Evolutionary conservation across 2,888 invertebrate genomes (phyloP).

Genomic region (Pedicia rivosa): DNA sequence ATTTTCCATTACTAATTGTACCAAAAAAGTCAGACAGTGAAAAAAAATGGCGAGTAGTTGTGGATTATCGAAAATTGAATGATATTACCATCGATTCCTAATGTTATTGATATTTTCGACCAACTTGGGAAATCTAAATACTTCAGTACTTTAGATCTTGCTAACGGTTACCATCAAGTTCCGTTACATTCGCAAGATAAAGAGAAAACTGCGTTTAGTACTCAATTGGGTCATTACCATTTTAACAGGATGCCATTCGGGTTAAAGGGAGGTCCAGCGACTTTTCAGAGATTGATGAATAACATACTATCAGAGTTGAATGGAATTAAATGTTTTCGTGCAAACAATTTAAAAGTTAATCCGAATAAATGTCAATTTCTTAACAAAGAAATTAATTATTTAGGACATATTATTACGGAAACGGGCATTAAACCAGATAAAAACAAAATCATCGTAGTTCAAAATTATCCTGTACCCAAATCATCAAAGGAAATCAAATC

Average conservation of each 20-base stretch:
- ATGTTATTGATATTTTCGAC: constrained; percentile 10
- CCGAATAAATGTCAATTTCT: constrained; percentile 16
- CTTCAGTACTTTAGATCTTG: constrained; percentile 11
- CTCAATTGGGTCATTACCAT: constrained; percentile 12
- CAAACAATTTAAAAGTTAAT: constrained; percentile 13
- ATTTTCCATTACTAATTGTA: constrained; percentile 10
- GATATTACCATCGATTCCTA: background rate
- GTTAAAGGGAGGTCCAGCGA: constrained; percentile 16
- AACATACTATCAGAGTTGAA: constrained; percentile 14
- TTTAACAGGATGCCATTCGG: constrained; percentile 15
- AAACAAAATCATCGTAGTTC: constrained; percentile 11
- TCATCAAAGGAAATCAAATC: constrained; percentile 12
- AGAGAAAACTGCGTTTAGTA: constrained; percentile 13
- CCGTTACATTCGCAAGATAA: constrained; percentile 7
- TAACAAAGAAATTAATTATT: constrained; percentile 12
- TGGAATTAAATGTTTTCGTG: constrained; percentile 9
- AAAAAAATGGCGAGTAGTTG: background rate
- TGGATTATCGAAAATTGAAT: background rate
- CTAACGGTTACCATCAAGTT: constrained; percentile 11
- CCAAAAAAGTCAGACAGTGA: constrained; percentile 5
- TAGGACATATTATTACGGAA: constrained; percentile 13
- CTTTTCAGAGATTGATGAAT: constrained; percentile 19
- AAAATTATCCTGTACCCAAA: constrained; percentile 12
- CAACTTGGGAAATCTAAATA: constrained; percentile 10
- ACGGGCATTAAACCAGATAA: constrained; percentile 14